Percentiles rank a stretch among this genome's conserved stretches.
phyloP scores from a whole-genome alignment of 2,113 vertebrate genomes.

The Agelaius phoeniceus region DNA sequence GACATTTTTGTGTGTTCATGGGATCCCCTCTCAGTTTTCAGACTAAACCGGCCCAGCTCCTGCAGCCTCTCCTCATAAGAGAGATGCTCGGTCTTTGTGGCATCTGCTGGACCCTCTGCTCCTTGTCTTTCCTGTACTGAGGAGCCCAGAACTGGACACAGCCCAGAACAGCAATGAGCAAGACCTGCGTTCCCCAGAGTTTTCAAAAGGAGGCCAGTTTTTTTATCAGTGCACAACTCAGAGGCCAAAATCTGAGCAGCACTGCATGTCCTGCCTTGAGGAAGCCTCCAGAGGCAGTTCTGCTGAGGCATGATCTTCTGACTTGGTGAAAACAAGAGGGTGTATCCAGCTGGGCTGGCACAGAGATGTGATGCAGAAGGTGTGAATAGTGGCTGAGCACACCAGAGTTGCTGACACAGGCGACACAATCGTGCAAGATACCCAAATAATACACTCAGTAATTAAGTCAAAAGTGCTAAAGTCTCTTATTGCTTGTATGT shows the following conservation, averaged over 20 bases:
- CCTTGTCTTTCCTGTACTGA: background rate
- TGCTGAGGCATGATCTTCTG: background rate
- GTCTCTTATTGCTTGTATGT: fast-evolving
- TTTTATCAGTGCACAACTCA: background rate
- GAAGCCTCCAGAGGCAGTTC: background rate
- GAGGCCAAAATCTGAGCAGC: background rate
- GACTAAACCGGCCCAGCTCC: background rate
- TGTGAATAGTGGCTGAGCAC: background rate
- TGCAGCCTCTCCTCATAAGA: background rate
- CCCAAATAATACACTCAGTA: background rate
- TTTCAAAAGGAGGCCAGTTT: background rate
- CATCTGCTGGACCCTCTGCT: background rate
- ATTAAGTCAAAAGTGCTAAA: background rate
- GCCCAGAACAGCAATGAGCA: no score
- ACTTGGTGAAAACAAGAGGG: background rate
- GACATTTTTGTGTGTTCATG: no score
- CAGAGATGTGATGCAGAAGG: background rate
- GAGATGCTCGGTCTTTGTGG: background rate
- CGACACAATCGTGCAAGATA: fast-evolving
- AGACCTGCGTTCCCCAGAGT: fast-evolving
- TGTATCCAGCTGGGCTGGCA: background rate
- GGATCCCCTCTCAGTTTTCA: background rate
- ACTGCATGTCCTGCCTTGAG: no score
- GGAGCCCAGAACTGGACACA: background rate
- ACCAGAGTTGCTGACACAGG: background rate